These are phyloP conservation scores for Podocnemis expansa DNA, from an alignment of 2,113 vertebrate genomes.

Conservation along the genomic window DNA sequence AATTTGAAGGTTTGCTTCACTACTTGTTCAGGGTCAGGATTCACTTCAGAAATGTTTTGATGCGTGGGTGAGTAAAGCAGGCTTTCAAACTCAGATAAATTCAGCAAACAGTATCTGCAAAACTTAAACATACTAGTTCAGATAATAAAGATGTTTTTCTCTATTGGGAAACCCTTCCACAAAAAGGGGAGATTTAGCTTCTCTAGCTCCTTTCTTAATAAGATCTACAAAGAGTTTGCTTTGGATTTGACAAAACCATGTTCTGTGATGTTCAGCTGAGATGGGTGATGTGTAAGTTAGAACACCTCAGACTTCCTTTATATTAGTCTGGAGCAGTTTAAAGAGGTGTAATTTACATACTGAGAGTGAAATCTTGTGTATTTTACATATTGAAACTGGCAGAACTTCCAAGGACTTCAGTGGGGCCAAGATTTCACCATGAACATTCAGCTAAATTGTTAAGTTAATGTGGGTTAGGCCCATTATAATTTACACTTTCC, in stretches of 20 bases:
- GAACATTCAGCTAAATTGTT: neutral
- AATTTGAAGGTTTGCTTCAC: neutral
- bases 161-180: neutral
- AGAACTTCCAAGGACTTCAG: neutral
- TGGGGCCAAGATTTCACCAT: neutral
- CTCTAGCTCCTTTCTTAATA: neutral
- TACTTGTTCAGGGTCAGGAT: neutral
- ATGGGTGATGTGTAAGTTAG: neutral
- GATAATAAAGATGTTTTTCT: neutral
- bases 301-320: neutral
- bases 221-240: neutral
- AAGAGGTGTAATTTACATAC: accelerated
- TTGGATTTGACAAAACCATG: neutral
- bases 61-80: neutral
- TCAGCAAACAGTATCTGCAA: neutral
- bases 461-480: neutral
- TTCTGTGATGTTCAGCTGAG: neutral
- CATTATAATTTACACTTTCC: neutral
- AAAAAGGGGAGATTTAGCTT: too few relatives aligned
- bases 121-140: neutral
- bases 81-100: neutral
- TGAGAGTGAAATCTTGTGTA: too few relatives aligned
- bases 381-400: neutral
- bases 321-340: neutral
- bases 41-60: neutral